phyloP scores from a whole-genome alignment of 2,113 vertebrate genomes.

The Microtus oregoni region DNA sequence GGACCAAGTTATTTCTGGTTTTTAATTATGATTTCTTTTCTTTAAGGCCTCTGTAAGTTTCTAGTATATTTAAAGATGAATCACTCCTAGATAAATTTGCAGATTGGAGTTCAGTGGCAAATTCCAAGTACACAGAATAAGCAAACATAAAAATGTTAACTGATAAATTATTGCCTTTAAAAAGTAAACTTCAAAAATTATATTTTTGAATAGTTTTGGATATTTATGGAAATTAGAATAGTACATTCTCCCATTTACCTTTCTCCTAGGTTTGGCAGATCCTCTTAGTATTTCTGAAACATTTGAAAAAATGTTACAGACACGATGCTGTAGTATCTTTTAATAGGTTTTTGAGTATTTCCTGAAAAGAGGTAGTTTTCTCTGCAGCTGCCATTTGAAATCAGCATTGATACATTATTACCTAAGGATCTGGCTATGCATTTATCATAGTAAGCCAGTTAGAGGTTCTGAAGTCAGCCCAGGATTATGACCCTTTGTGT shows the following conservation, averaged over 20 bases:
- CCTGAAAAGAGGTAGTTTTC: background rate
- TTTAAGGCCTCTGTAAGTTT: background rate
- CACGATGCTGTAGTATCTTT: background rate
- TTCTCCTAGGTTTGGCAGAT: background rate
- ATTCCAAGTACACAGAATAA: background rate
- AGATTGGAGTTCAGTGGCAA: background rate
- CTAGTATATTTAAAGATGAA: conserved; percentile 10
- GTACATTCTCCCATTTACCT: background rate
- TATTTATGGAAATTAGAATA: background rate
- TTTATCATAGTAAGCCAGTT: background rate
- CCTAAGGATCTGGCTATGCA: background rate
- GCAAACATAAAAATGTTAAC: background rate
- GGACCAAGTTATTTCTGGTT: background rate
- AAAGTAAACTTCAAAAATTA: background rate
- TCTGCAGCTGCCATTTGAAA: background rate
- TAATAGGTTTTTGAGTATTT: background rate
- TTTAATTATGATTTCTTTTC: background rate
- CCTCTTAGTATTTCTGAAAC: background rate
- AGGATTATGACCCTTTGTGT: background rate
- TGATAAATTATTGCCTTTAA: background rate
- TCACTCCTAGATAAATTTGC: background rate
- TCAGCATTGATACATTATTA: background rate
- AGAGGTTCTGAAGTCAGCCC: background rate
- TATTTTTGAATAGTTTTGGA: background rate
- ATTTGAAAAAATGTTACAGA: background rate